Evolutionary conservation across 2,113 vertebrate species (phyloP).

Genomic region (Odocoileus hemionus): DNA sequence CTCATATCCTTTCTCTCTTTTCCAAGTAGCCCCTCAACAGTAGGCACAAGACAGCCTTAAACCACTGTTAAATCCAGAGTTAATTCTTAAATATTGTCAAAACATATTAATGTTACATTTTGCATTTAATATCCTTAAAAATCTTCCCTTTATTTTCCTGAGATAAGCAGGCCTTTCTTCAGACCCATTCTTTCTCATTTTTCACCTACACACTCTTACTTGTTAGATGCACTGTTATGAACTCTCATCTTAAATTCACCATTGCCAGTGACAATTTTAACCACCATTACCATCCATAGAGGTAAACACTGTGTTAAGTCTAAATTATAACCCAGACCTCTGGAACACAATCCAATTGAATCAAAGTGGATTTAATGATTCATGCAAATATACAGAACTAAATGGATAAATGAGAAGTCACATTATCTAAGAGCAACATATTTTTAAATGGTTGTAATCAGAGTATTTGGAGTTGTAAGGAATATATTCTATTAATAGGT

Average conservation of each 20-base stretch:
- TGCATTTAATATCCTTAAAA: not conserved
- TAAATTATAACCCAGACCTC: not conserved
- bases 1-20: not conserved
- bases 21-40: not conserved
- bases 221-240: not conserved
- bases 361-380: not conserved
- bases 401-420: not conserved
- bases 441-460: not conserved
- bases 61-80: not conserved
- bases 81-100: not conserved
- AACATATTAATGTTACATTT: not conserved
- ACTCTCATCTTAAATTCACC: not conserved
- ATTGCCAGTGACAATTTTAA: not conserved
- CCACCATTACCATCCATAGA: not conserved
- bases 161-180: not conserved
- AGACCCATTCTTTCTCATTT: not conserved
- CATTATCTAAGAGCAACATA: not conserved
- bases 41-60: not conserved
- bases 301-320: not conserved
- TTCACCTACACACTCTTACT: not conserved
- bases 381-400: not conserved
- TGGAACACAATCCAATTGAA: not conserved
- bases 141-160: not conserved
- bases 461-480: not conserved
- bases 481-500: not conserved